Evolutionary conservation across 2,888 invertebrate species (phyloP).

Genomic region (Quadroppia sp.): DNA sequence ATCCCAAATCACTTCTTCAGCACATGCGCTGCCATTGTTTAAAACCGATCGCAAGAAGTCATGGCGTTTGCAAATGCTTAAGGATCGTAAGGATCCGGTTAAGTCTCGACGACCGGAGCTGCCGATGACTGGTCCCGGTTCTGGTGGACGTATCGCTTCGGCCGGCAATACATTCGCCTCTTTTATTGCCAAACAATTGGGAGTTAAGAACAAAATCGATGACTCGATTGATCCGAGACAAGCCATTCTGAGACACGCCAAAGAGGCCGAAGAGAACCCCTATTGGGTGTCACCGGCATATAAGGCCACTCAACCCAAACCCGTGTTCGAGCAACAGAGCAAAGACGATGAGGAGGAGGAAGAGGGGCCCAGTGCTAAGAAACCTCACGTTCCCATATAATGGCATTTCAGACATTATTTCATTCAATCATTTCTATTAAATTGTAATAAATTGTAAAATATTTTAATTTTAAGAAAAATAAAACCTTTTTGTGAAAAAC

Average conservation of each 20-base stretch:
- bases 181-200: conserved; percentile 90
- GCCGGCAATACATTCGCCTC: conserved; percentile 94
- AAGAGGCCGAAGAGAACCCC: conserved; percentile 91
- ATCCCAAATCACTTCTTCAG: conserved; percentile 47
- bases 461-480: no score
- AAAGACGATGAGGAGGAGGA: conserved; percentile 41
- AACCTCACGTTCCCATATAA: conserved; percentile 37
- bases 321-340: conserved; percentile 42
- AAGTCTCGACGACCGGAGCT: conserved; percentile 59
- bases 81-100: conserved; percentile 67
- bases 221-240: conserved; percentile 89
- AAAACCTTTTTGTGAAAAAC: no score
- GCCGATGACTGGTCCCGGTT: conserved; percentile 58
- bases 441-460: no score
- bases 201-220: conserved; percentile 74
- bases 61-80: conserved; percentile 82
- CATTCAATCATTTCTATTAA: not conserved
- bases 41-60: conserved; percentile 84
- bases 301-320: conserved; percentile 50
- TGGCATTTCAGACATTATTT: not conserved
- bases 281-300: conserved; percentile 95
- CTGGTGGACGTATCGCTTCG: conserved; percentile 84
- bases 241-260: conserved; percentile 88
- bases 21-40: conserved; percentile 91
- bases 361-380: conserved; percentile 39